Evolutionary conservation across 2,888 invertebrate genomes (phyloP).

Genomic region (Timema podura): DNA sequence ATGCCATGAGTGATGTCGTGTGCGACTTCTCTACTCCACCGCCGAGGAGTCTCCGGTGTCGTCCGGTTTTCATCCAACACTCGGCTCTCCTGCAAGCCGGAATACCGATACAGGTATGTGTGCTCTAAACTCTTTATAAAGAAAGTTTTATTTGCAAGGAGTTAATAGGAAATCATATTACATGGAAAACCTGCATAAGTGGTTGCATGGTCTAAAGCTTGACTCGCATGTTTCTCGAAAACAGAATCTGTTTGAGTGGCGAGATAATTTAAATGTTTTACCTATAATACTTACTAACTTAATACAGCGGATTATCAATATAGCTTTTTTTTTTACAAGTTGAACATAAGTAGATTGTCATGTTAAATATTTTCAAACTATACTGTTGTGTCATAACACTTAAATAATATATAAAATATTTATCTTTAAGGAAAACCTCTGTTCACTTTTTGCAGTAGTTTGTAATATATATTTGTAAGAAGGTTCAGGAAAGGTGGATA

Average conservation of each 20-base stretch:
- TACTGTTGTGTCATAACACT: too few relatives aligned
- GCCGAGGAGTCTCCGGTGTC: slow-evolving; percentile 65
- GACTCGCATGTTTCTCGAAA: too few relatives aligned
- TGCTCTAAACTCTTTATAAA: background rate
- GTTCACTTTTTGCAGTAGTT: too few relatives aligned
- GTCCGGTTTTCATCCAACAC: slow-evolving; percentile 69
- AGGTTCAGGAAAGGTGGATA: too few relatives aligned
- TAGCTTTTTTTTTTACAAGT: background rate
- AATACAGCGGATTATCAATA: background rate
- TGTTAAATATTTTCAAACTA: too few relatives aligned
- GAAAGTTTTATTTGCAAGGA: background rate
- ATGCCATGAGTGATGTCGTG: slow-evolving; percentile 82
- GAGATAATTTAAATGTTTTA: too few relatives aligned
- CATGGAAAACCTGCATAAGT: background rate
- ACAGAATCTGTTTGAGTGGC: too few relatives aligned
- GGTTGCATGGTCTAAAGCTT: too few relatives aligned
- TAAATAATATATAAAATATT: too few relatives aligned
- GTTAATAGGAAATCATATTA: background rate
- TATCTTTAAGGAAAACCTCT: too few relatives aligned
- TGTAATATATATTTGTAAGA: too few relatives aligned
- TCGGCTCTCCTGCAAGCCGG: slow-evolving; percentile 61
- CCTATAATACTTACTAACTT: background rate
- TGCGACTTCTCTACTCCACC: slow-evolving; percentile 63
- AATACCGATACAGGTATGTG: slow-evolving; percentile 50
- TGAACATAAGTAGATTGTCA: too few relatives aligned